A percentile compares a stretch with the other conserved stretches of the same genome.
Evolutionary conservation across 2,888 invertebrate genomes (phyloP).

Genomic region (Tenthredo amoena): DNA sequence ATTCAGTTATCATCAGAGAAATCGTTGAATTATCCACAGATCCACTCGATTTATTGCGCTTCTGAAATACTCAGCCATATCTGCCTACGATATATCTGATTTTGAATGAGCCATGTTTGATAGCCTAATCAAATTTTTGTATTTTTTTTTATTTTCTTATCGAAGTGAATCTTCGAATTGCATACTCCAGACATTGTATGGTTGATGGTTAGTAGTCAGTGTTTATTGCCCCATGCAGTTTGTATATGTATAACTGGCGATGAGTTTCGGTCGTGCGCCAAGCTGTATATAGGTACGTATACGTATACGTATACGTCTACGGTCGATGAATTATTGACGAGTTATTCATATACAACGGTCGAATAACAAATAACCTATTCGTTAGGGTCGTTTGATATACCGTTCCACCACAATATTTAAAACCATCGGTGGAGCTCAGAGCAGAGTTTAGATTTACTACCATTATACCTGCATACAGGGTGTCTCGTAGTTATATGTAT

Average conservation of each 20-base stretch:
- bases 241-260: neutral
- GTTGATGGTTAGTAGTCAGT: neutral
- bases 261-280: neutral
- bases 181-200: neutral
- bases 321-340: conserved; percentile 50
- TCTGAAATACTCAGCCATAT: too few species aligned
- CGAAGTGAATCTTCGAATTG: neutral
- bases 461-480: conserved; percentile 38
- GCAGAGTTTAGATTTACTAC: conserved; percentile 37
- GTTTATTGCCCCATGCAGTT: neutral
- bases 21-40: too few species aligned
- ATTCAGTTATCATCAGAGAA: too few species aligned
- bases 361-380: conserved; percentile 53
- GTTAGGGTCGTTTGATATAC: conserved; percentile 51
- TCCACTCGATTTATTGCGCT: too few species aligned
- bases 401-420: conserved; percentile 52
- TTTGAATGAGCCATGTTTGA: too few species aligned
- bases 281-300: neutral
- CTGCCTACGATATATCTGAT: too few species aligned
- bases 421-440: conserved; percentile 36
- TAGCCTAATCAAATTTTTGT: neutral
- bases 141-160: neutral
- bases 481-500: conserved; percentile 2
- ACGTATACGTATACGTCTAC: neutral
- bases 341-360: conserved; percentile 49